These are phyloP conservation scores for Bradypodion ventrale DNA, from an alignment of 2,797 vertebrate genomes.

Conservation along the genomic window DNA sequence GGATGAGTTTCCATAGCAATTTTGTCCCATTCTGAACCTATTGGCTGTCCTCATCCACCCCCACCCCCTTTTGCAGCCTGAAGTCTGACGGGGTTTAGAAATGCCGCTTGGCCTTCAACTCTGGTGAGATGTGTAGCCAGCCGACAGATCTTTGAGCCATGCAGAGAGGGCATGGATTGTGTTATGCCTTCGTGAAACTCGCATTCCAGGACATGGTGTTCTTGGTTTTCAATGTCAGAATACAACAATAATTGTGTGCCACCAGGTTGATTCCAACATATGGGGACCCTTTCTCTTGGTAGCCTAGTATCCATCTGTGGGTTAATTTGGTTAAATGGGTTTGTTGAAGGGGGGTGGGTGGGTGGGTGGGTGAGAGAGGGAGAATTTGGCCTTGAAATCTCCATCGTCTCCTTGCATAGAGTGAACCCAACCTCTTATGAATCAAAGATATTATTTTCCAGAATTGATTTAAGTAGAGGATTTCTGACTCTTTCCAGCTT, in stretches of 20 bases:
- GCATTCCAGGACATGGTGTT: constrained; percentile 5
- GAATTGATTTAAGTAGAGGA: too few relatives aligned
- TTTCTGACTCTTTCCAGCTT: too few relatives aligned
- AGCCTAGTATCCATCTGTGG: background rate
- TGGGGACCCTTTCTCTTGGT: background rate
- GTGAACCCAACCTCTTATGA: background rate
- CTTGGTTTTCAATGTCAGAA: background rate
- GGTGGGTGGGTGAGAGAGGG: background rate
- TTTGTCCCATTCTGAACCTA: too few relatives aligned
- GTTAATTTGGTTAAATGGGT: background rate
- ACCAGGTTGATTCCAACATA: too few relatives aligned
- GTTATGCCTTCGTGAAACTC: background rate
- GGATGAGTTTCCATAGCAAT: too few relatives aligned
- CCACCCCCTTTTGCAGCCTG: background rate
- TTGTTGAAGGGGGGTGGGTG: background rate
- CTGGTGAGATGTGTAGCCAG: background rate
- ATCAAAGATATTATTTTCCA: too few relatives aligned
- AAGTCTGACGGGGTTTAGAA: background rate
- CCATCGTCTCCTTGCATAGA: too few relatives aligned
- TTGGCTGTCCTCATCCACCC: background rate
- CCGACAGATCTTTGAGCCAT: background rate
- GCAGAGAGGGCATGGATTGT: background rate
- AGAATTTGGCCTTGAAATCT: too few relatives aligned
- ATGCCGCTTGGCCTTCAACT: background rate
- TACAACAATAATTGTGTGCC: too few relatives aligned